Base-by-base conservation (phyloP, 2,888 invertebrate genomes). In the Tholera decimalis region DNA sequence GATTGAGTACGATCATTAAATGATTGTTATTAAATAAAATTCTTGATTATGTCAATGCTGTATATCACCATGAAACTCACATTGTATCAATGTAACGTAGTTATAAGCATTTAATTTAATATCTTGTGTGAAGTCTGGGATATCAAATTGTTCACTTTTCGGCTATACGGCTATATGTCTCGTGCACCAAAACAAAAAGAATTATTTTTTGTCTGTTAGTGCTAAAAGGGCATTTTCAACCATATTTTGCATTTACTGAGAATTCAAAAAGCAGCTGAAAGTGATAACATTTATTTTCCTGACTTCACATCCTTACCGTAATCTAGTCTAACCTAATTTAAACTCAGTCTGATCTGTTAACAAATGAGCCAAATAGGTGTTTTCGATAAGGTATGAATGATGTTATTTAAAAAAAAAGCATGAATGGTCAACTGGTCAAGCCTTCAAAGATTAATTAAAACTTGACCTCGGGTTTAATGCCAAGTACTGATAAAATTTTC, bases 321-420 rank as follows among this genome's bases (percentile, higher is more conserved):
- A 44, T 63, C 63, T 63, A 63, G 63, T 63, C 63, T 62, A 11
- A 53, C 22, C 28, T 51, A 35, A 28, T 51, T 43, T 35, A 50
- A 61, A n/a, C 13, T 60, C 4, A 37, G n/a, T 44, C 44, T 57
- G 26, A 39, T 47, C 18, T n/a, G 30, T 30, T 62, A 2, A 2
- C n/a, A 24, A 62, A 47, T 20, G 1, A 33, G 20, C n/a, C 8
- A 20, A 60, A 24, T 44, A 60, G 1, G 3, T 44, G n/a, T 2
- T 15, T 43, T 43, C 35, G 18, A 15, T 13, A 44, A 56, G 15
- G 13, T 35, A 50, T 11, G 28, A 44, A 35, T n/a, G 8, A 15
- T 44, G 8, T 15, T 24, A 44, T n/a, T 15, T 7, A 24, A 15
- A 24, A 24, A 43, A 24, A 24, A 43, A 15, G 24, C 8, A 24